Evolutionary conservation across 2,888 invertebrate species (phyloP), one percentile per base, ranked within the genome.

Genomic region (Noctua fimbriata): DNA sequence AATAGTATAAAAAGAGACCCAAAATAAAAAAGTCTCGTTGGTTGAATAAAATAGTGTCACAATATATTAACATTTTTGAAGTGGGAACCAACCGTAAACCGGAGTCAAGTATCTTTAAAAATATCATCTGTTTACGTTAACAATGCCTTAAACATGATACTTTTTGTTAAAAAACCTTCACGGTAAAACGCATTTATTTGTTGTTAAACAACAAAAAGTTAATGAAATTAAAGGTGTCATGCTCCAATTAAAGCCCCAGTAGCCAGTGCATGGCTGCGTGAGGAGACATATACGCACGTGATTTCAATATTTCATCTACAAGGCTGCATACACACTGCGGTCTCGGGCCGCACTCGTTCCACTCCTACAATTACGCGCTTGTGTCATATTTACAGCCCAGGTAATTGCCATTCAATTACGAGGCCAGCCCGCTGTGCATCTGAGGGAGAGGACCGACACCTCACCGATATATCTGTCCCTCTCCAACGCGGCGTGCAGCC

Each of bases 361-460:
- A 94, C 95, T 96, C 95, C 95, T 95, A 94, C 97, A 97, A 97
- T 97, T 97, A 96, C 96, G 95, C 95, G 96, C 96, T 94, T 96
- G 96, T 96, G 97, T 97, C 97, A 97, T 97, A 97, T 97, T 97
- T 97, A 97, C 97, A 96, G 96, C 95, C 94, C 96, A 96, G 97
- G 97, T 97, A 97, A 97, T 97, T 97, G 97, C 95, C 97, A 96
- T 97, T 97, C 97, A 97, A 97, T 97, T 97, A 97, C 95, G 93
- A 93, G 92, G 92, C 94, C 92, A 91, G 94, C 95, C 95, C 91
- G 95, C 93, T 95, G 95, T 90, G 94, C 88, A 94, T 87, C 92
- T 63, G 93, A 95, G 86, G 60, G 93, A 92, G 95, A 94, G 88
- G 82, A 74, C 89, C 87, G 84, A 91, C 80, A 86, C 85, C 85